Conservation (phyloP, 2,113 vertebrate species). For the Agapornis roseicollis region DNA sequence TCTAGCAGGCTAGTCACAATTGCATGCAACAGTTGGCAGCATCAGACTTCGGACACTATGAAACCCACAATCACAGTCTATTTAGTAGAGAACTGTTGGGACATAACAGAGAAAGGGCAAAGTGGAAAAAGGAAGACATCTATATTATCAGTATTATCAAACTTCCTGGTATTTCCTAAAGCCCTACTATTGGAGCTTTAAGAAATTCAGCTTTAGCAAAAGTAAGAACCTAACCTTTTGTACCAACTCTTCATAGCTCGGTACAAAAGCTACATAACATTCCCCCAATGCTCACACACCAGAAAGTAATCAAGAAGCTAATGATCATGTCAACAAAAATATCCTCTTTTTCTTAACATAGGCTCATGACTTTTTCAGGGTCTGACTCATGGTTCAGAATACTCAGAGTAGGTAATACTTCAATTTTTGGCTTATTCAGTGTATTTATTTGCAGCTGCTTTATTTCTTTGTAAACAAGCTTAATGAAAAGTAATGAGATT, state of each 20-base stretch:
- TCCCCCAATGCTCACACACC: neutral
- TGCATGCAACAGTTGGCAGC: neutral
- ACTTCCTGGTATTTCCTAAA: neutral
- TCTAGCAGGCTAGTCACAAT: neutral
- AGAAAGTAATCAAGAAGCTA: neutral
- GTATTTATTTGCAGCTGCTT: neutral
- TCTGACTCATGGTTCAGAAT: neutral
- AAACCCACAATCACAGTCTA: neutral
- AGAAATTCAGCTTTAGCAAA: neutral
- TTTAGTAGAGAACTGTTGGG: neutral
- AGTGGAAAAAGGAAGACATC: neutral
- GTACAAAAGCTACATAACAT: neutral
- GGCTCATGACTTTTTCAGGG: neutral
- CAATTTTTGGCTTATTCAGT: neutral
- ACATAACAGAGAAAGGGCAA: neutral
- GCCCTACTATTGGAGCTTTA: neutral
- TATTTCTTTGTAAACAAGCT: constrained; percentile 25
- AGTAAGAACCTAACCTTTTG: neutral
- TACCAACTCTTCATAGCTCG: neutral
- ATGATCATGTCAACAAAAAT: neutral
- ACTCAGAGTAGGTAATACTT: neutral
- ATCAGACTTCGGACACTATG: neutral
- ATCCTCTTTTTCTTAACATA: neutral
- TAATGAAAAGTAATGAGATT: constrained; percentile 29
- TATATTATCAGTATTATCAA: neutral